phyloP scores from a whole-genome alignment of 2,113 vertebrate genomes.

The Piaya cayana region DNA sequence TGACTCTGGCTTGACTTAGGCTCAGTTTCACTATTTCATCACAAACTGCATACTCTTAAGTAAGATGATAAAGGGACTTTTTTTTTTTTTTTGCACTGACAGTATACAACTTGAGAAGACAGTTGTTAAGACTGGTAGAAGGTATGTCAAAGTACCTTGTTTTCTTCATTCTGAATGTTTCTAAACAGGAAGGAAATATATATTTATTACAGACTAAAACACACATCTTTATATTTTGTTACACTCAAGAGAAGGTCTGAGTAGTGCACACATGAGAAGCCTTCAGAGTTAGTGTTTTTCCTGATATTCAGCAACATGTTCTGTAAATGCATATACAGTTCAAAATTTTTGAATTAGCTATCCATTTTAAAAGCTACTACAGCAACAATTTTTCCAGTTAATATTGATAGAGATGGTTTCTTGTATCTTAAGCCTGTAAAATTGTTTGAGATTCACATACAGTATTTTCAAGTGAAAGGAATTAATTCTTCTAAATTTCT shows the following conservation, averaged over 20 bases:
- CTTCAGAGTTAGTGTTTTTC: neutral
- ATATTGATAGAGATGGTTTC: neutral
- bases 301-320: neutral
- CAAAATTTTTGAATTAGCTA: neutral
- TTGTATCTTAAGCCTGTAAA: neutral
- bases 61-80: neutral
- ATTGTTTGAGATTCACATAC: neutral
- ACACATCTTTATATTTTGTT: neutral
- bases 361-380: neutral
- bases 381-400: neutral
- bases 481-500: neutral
- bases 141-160: neutral
- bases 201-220: neutral
- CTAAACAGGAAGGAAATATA: neutral
- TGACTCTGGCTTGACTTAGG: neutral
- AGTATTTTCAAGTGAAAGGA: neutral
- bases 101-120: neutral
- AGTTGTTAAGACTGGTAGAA: neutral
- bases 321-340: neutral
- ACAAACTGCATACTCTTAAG: neutral
- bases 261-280: neutral
- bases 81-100: rapidly evolving
- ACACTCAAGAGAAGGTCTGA: neutral
- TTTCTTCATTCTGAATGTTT: neutral
- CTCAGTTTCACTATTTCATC: neutral